A percentile compares a stretch with the other conserved stretches of the same genome.
These are phyloP conservation scores for Elysia chlorotica DNA, from an alignment of 1,140 invertebrate genomes.

Conservation along the genomic window DNA sequence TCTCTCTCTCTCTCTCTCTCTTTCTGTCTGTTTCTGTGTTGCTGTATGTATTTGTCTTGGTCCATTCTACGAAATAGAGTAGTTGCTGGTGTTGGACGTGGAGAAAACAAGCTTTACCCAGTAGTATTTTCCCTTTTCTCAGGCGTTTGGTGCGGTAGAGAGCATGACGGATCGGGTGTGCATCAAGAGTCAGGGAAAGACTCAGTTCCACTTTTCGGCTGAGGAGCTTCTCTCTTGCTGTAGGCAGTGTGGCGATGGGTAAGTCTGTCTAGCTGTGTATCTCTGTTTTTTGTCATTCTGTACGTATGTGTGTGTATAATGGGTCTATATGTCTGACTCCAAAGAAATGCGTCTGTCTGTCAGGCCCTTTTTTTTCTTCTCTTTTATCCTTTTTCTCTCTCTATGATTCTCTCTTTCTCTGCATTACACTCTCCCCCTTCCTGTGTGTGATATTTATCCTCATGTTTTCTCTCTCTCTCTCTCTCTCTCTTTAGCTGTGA, in stretches of 20 bases:
- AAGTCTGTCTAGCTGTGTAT: too few relatives aligned
- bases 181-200: conserved; percentile 78
- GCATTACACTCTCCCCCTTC: not conserved
- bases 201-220: conserved; percentile 79
- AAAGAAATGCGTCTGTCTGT: too few relatives aligned
- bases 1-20: too few relatives aligned
- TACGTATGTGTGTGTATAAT: too few relatives aligned
- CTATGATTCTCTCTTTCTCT: not conserved
- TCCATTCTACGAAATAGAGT: too few relatives aligned
- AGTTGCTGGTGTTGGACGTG: too few relatives aligned
- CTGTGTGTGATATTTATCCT: not conserved
- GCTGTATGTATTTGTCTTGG: too few relatives aligned
- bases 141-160: conserved; percentile 90
- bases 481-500: conserved; percentile 36
- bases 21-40: too few relatives aligned
- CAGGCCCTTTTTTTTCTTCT: not conserved
- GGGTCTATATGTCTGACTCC: too few relatives aligned
- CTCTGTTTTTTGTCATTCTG: too few relatives aligned
- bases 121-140: too few relatives aligned
- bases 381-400: not conserved
- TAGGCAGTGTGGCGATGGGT: conserved; percentile 23
- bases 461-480: not conserved
- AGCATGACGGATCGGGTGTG: conserved; percentile 90
- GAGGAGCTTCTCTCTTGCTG: conserved; percentile 78
- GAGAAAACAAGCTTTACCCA: too few relatives aligned